These are phyloP conservation scores for Melanogrammus aeglefinus DNA, from an alignment of 2,797 vertebrate species.

Conservation along the genomic window DNA sequence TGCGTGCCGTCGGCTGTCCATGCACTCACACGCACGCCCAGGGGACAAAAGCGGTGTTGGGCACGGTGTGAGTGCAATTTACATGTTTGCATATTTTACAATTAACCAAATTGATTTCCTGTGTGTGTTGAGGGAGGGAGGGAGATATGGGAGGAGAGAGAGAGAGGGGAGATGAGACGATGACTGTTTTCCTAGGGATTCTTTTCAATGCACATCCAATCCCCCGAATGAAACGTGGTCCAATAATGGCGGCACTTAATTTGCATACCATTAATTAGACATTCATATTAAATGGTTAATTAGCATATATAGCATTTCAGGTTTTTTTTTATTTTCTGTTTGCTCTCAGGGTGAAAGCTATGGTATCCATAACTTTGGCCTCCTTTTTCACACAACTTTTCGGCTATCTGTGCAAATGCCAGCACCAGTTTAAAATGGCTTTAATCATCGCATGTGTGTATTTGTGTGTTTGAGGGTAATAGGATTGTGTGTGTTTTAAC, in stretches of 20 bases:
- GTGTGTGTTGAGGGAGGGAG: constrained; percentile 26
- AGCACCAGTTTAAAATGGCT: constrained; percentile 55
- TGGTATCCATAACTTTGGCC: constrained; percentile 65
- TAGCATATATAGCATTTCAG: constrained; percentile 70
- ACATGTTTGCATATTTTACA: constrained; percentile 78
- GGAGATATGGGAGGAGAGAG: constrained; percentile 43
- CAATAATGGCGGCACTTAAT: constrained; percentile 69
- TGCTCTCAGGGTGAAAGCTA: constrained; percentile 61
- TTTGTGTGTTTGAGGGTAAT: constrained; percentile 17
- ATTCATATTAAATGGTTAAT: constrained; percentile 69
- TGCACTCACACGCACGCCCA: constrained; percentile 37
- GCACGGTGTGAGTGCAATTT: constrained; percentile 59
- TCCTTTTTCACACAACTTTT: constrained; percentile 64
- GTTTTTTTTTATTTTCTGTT: constrained; percentile 26
- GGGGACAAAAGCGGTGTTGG: constrained; percentile 49
- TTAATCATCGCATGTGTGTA: constrained; percentile 54
- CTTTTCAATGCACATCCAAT: constrained; percentile 63
- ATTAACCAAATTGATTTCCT: constrained; percentile 78
- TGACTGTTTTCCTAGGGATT: constrained; percentile 63
- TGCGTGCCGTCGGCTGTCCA: too few relatives aligned
- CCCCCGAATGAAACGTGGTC: constrained; percentile 63
- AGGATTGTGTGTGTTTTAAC: neutral
- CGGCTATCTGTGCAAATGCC: constrained; percentile 65
- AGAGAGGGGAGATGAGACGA: constrained; percentile 36
- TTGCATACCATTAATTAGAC: constrained; percentile 79